phyloP scores from a whole-genome alignment of 2,113 vertebrate species.

The Oncorhynchus nerka region DNA sequence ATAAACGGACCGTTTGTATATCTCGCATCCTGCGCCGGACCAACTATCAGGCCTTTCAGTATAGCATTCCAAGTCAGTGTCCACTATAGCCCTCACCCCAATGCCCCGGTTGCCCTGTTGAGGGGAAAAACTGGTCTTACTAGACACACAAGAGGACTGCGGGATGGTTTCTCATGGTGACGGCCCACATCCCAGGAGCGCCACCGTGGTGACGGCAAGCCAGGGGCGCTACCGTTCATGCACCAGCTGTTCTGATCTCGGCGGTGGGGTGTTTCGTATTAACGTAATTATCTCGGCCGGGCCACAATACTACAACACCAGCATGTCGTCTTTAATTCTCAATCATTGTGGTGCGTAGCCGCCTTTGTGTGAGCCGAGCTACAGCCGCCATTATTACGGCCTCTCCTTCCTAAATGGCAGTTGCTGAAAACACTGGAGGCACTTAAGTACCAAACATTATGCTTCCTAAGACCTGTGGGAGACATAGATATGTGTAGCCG shows the following conservation, averaged over 20 bases:
- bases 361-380: constrained; percentile 39
- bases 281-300: constrained; percentile 37
- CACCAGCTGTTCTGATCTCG: background rate
- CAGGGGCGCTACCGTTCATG: background rate
- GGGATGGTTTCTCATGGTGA: constrained; percentile 1
- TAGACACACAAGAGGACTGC: background rate
- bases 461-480: constrained; percentile 29
- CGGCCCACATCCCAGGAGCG: background rate
- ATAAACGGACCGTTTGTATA: background rate
- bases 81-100: background rate
- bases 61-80: background rate
- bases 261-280: constrained; percentile 11
- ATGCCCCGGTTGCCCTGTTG: background rate
- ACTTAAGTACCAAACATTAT: constrained; percentile 24
- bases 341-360: constrained; percentile 41
- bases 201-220: background rate
- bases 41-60: background rate
- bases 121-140: background rate
- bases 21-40: background rate
- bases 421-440: constrained; percentile 4
- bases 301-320: constrained; percentile 38
- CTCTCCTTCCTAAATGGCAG: constrained; percentile 36
- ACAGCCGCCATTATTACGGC: constrained; percentile 46
- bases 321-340: constrained; percentile 46
- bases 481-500: constrained; percentile 52